Conservation (phyloP, 1,140 invertebrate genomes). For the Xylocopa sonorina region DNA sequence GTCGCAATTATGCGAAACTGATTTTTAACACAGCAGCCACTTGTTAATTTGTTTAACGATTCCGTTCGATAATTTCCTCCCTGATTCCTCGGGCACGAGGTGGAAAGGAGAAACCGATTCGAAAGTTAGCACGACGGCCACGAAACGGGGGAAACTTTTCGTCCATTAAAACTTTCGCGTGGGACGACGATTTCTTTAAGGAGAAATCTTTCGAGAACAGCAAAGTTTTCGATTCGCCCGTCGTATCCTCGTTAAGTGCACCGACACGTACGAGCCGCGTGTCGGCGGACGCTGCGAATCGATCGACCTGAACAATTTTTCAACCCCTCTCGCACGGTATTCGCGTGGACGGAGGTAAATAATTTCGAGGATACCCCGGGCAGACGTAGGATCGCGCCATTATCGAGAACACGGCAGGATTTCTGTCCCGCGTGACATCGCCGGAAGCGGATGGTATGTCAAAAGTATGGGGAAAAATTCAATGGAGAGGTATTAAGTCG, state of each 20-base stretch:
- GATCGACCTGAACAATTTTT: background rate
- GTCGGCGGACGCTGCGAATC: background rate
- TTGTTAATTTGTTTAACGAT: background rate
- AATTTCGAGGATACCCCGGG: background rate
- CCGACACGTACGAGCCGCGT: too few relatives aligned
- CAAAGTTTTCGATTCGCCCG: background rate
- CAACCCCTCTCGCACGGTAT: background rate
- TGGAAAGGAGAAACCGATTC: background rate
- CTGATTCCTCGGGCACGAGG: background rate
- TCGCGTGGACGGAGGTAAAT: background rate
- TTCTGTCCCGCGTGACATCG: background rate
- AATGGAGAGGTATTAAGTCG: background rate
- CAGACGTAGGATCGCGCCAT: background rate
- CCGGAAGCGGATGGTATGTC: too few relatives aligned
- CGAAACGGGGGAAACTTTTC: conserved; percentile 10
- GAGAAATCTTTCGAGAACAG: background rate
- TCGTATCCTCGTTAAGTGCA: background rate
- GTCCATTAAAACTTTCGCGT: conserved; percentile 14
- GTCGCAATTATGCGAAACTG: too few relatives aligned
- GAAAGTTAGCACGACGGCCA: background rate
- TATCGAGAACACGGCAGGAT: background rate
- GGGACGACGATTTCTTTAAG: background rate
- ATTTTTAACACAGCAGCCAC: too few relatives aligned
- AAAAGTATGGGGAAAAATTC: background rate
- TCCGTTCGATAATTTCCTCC: background rate